phyloP scores from a whole-genome alignment of 1,140 invertebrate species.

The Drosophila murphyi region DNA sequence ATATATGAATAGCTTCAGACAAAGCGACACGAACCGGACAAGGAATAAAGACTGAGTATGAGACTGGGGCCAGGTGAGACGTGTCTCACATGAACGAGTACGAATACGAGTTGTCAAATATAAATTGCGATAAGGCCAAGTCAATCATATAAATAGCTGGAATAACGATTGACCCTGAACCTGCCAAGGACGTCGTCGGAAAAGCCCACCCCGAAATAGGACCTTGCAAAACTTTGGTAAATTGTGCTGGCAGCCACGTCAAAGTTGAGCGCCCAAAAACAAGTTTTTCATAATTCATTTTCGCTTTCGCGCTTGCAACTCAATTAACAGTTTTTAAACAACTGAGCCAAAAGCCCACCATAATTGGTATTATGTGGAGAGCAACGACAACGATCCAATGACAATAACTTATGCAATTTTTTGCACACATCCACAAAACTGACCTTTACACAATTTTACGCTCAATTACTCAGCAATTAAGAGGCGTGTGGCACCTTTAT shows the following conservation, averaged over 20 bases:
- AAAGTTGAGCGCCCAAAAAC: constrained; percentile 74
- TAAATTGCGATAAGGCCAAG: constrained; percentile 38
- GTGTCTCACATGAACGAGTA: constrained; percentile 20
- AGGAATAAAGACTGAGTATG: not conserved
- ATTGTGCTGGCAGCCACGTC: constrained; percentile 86
- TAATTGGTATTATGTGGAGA: constrained; percentile 32
- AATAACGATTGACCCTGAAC: constrained; percentile 41
- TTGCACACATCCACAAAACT: constrained; percentile 19
- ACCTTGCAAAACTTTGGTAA: constrained; percentile 68
- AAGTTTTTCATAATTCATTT: constrained; percentile 63
- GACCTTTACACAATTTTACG: constrained; percentile 71
- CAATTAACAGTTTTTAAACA: constrained; percentile 61
- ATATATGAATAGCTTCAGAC: constrained; percentile 7
- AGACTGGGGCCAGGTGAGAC: not conserved
- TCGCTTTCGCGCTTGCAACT: constrained; percentile 47
- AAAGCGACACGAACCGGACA: not conserved
- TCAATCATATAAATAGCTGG: constrained; percentile 62
- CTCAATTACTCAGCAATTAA: constrained; percentile 59
- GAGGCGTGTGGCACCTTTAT: constrained; percentile 9
- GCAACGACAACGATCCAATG: not conserved
- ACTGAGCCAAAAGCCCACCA: not conserved
- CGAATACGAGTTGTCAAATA: constrained; percentile 35
- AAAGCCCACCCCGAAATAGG: not conserved
- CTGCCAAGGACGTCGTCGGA: constrained; percentile 35
- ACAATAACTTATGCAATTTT: constrained; percentile 23